Evolutionary conservation across 2,113 vertebrate species (phyloP).

Genomic region (Globicephala melas): DNA sequence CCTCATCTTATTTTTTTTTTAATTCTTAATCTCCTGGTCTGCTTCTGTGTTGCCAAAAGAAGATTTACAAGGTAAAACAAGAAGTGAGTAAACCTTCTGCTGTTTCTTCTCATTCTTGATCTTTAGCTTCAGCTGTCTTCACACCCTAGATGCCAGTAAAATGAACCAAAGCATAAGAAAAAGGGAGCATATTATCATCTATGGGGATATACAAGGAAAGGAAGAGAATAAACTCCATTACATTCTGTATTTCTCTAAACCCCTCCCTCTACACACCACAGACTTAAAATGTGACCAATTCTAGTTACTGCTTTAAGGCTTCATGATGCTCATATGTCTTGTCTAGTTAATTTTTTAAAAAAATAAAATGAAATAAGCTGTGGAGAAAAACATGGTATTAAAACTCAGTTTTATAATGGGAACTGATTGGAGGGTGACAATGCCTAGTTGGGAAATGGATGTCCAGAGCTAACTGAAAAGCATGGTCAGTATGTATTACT

Average conservation of each 20-base stretch:
- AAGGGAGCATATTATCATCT: no score
- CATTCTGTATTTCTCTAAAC: neutral
- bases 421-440: neutral
- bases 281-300: neutral
- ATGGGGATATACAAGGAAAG: neutral
- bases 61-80: neutral
- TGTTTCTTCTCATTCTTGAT: neutral
- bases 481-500: no score
- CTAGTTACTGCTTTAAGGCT: neutral
- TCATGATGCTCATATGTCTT: neutral
- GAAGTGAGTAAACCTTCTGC: neutral
- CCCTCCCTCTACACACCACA: neutral
- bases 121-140: neutral
- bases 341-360: neutral
- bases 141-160: neutral
- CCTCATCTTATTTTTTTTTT: no score
- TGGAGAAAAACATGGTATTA: neutral
- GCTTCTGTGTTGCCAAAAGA: neutral
- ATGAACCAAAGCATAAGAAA: neutral
- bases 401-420: neutral
- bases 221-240: neutral
- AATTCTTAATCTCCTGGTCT: neutral
- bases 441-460: accelerated
- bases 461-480: neutral
- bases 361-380: neutral